Percentiles rank a stretch among this genome's conserved stretches.
phyloP scores from a whole-genome alignment of 2,888 invertebrate genomes.

The Chrysina gloriosa region DNA sequence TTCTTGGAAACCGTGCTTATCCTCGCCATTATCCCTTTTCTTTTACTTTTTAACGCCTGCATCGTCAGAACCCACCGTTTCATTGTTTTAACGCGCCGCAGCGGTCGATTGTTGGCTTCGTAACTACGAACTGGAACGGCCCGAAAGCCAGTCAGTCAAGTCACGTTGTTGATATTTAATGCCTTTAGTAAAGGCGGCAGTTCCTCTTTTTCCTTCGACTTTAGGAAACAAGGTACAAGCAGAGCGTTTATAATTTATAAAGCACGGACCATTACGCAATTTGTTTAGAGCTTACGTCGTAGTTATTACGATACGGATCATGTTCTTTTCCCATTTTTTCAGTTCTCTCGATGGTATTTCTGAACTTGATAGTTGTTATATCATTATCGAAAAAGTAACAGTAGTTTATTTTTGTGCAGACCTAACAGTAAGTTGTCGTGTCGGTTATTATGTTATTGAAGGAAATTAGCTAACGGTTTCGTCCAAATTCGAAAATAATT shows the following conservation, averaged over 20 bases:
- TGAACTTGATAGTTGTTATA: too few relatives aligned
- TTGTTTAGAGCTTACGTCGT: background rate
- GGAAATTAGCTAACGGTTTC: background rate
- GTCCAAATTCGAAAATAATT: conserved; percentile 19
- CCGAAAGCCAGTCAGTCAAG: conserved; percentile 17
- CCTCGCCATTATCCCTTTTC: background rate
- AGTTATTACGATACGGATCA: too few relatives aligned
- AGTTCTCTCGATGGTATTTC: too few relatives aligned
- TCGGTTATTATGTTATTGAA: background rate
- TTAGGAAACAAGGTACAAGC: background rate
- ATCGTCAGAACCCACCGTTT: background rate
- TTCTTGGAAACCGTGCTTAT: background rate
- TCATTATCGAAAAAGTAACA: too few relatives aligned
- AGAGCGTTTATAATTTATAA: too few relatives aligned
- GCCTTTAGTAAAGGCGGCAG: conserved; percentile 16
- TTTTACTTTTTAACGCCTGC: background rate
- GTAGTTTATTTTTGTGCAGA: too few relatives aligned
- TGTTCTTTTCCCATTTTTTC: too few relatives aligned
- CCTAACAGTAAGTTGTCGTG: too few relatives aligned
- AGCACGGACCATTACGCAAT: background rate
- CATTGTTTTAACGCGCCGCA: conserved; percentile 15
- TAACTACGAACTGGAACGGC: conserved; percentile 26
- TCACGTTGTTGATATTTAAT: conserved; percentile 36
- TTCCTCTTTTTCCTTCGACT: background rate
- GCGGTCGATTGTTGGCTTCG: background rate